phyloP scores from a whole-genome alignment of 2,113 vertebrate species.

The Perca schrenkii region DNA sequence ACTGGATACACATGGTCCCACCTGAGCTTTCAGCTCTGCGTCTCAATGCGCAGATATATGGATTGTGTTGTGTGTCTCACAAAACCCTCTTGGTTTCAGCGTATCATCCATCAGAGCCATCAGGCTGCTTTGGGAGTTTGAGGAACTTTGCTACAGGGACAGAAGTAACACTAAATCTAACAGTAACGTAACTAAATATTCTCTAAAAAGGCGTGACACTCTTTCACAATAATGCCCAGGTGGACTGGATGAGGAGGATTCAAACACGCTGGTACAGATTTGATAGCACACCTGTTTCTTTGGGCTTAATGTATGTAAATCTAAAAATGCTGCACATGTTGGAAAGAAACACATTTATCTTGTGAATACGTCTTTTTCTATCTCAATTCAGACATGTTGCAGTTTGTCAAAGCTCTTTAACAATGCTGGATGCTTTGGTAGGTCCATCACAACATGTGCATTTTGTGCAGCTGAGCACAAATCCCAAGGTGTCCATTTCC shows the following conservation, averaged over 20 bases:
- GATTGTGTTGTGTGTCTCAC: constrained; percentile 30
- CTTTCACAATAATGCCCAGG: constrained; percentile 44
- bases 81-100: constrained; percentile 31
- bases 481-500: neutral
- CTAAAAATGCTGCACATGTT: neutral
- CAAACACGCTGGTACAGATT: constrained; percentile 21
- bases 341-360: constrained; percentile 3
- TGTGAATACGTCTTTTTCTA: neutral
- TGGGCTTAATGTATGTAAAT: constrained; percentile 18
- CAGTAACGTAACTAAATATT: constrained; percentile 55
- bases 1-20: constrained; percentile 15
- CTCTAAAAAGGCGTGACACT: constrained; percentile 29
- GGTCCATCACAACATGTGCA: neutral
- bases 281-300: constrained; percentile 12
- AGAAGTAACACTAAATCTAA: constrained; percentile 34
- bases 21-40: constrained; percentile 10
- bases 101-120: constrained; percentile 52
- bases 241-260: constrained; percentile 36
- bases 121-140: constrained; percentile 39
- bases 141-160: constrained; percentile 38
- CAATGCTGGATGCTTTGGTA: constrained; percentile 7
- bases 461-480: neutral
- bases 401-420: constrained; percentile 19
- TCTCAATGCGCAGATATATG: neutral
- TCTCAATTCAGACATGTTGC: neutral